Evolutionary conservation across 2,888 invertebrate genomes (phyloP), one percentile per base, ranked within the genome.

Genomic region (Lasioglossum malachurum): DNA sequence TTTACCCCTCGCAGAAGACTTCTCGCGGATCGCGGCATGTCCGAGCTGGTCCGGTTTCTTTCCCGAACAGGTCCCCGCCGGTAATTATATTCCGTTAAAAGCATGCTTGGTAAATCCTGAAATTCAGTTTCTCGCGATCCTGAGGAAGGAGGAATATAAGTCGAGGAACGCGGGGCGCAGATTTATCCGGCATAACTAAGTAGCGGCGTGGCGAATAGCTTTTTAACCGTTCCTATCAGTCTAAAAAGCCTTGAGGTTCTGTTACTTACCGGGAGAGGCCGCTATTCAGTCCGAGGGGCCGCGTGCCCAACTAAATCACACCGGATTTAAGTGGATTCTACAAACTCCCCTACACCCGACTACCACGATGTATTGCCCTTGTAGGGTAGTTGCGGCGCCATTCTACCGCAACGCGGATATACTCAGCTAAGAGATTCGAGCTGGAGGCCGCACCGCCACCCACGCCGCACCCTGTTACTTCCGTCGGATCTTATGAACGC

Each of bases 321-420:
- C 92, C 89, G 94, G 94, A 94, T 94, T 94, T 94, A 94, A 94
- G 94, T 94, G 94, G 94, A 94, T 94, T 94, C 93, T 93, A 91
- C 93, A 92, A 94, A 93, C 93, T 94, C 93, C 92, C 91, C 91
- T 92, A 91, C 93, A 83, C 78, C 77, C 49, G 75, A 57, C 88
- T 78, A 84, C 74, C 89, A 92, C 92, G 92, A 94, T 94, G 92
- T 93, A 93, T 94, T 93, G 91, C 92, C 91, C 91, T 90, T 90
- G 91, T 92, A 93, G 90, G 90, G 92, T 91, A 91, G 93, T 93
- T 94, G 92, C 91, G 88, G 90, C 83, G 77, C 80, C 78, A 83
- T 85, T 83, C 80, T 64, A 88, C 87, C 88, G 88, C 90, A 90
- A 84, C 84, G 75, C 80, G 88, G 84, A 88, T 89, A 85, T 89